Base-by-base conservation (phyloP, 2,113 vertebrate species). In the Dicerorhinus sumatrensis region DNA sequence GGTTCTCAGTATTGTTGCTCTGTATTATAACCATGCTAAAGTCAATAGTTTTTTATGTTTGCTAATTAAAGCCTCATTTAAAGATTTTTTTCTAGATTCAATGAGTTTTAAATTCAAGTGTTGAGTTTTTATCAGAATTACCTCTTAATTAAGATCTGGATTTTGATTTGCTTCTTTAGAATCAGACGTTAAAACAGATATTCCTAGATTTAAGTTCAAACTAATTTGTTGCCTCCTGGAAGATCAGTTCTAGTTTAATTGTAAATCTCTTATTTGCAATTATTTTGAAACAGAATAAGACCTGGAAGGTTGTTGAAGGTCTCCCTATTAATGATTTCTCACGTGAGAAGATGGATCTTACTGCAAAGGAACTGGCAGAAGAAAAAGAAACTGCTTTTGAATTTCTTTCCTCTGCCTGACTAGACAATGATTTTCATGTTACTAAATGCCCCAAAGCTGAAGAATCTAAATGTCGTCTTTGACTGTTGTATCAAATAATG, bases 371-470 rank as follows among this genome's bases (percentile, higher is more conserved):
- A 98, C 98, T 99, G 93, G 88, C 99, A 16, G 99, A 99, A 94
- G 99, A 99, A 98, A 99, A 99, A 94, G 99, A 99, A 97, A 99
- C 99, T 21, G 99, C 99, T n/a, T 98, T 99, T 97, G 96, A 99
- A 96, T 99, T 99, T 99, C 98, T 99, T 62, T 98, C 98, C 51
- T 98, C 98, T 88, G 99, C 98, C 90, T 99, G 99, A 99, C 99
- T 99, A 98, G 18, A 51, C 63, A 86, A 2, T 96, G 80, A 94
- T 46, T 81, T 81, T 63, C 96, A 98, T 96, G 62, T 97, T 83
- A 84, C 73, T 89, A 97, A 88, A 89, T 97, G 98, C 85, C 94
- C 98, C 96, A 98, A 98, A 96, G 39, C 97, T 87, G 98, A 99
- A 94, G 98, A 99, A 98, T 98, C 98, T 93, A 99, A 99, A 91